A percentile compares a stretch with the other conserved stretches of the same genome.
phyloP scores from a whole-genome alignment of 2,888 invertebrate species.

The Idaea straminata region DNA sequence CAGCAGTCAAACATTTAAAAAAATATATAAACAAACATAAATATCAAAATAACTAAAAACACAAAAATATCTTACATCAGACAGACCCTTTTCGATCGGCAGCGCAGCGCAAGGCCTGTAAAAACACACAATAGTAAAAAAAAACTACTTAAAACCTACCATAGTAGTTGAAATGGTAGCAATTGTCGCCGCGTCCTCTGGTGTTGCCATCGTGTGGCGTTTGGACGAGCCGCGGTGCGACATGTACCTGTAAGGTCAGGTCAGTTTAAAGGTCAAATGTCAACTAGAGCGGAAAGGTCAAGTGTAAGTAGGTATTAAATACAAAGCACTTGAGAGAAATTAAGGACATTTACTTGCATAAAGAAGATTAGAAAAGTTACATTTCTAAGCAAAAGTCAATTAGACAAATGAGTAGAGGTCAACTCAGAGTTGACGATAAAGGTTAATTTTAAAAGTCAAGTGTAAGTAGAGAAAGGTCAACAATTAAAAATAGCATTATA shows the following conservation, averaged over 20 bases:
- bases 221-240: slow-evolving; percentile 86
- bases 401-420: neutral
- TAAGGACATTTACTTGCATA: neutral
- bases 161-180: slow-evolving; percentile 63
- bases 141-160: slow-evolving; percentile 34
- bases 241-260: slow-evolving; percentile 82
- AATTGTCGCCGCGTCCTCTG: slow-evolving; percentile 81
- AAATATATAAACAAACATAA: neutral
- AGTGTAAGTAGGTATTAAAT: neutral
- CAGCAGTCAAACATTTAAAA: too few species aligned
- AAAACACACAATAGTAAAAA: neutral
- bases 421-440: too few species aligned
- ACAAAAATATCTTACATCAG: neutral
- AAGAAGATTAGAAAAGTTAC: neutral
- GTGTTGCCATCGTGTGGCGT: slow-evolving; percentile 88
- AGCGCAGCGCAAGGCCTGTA: neutral
- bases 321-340: slow-evolving; percentile 3
- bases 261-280: neutral
- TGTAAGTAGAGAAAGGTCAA: neutral
- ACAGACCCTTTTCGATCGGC: neutral
- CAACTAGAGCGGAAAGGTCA: neutral
- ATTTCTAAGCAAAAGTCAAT: neutral
- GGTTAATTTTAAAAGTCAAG: neutral
- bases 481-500: neutral
- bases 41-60: neutral